phyloP scores from a whole-genome alignment of 2,888 invertebrate species.

The Tanypteryx hageni region DNA sequence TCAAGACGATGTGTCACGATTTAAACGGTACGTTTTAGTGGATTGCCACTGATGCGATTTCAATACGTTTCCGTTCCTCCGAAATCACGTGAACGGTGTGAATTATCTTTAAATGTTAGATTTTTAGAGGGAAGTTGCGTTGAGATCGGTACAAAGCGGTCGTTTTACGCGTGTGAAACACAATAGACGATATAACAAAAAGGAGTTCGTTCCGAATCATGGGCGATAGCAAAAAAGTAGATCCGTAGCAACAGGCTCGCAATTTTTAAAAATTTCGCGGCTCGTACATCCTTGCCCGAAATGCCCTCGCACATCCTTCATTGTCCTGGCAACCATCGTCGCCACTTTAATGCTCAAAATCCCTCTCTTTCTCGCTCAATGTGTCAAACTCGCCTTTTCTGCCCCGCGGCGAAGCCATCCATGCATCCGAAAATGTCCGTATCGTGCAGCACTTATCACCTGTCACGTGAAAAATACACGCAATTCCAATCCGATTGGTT shows the following conservation, averaged over 20 bases:
- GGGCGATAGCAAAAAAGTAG: background rate
- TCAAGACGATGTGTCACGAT: too few species aligned
- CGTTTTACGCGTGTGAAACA: too few species aligned
- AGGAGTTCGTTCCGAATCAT: too few species aligned
- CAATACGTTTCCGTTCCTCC: too few species aligned
- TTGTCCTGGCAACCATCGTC: constrained; percentile 14
- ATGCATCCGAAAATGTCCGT: constrained; percentile 11
- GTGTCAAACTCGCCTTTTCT: constrained; percentile 3
- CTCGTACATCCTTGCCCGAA: background rate
- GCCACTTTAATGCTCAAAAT: constrained; percentile 18
- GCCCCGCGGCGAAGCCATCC: background rate
- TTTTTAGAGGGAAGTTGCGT: too few species aligned
- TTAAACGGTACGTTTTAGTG: too few species aligned
- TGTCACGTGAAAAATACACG: constrained; percentile 57
- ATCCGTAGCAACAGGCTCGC: background rate
- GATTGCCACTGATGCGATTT: too few species aligned
- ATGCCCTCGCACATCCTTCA: constrained; percentile 22
- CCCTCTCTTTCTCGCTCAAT: constrained; percentile 34
- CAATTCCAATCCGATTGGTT: constrained; percentile 55
- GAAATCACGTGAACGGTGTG: too few species aligned
- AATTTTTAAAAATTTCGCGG: background rate
- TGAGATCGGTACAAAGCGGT: too few species aligned
- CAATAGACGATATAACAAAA: too few species aligned
- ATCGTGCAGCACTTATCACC: constrained; percentile 54
- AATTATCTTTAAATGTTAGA: too few species aligned